Base-by-base conservation (phyloP, 2,888 invertebrate species). In the Trachelus troglodyta region DNA sequence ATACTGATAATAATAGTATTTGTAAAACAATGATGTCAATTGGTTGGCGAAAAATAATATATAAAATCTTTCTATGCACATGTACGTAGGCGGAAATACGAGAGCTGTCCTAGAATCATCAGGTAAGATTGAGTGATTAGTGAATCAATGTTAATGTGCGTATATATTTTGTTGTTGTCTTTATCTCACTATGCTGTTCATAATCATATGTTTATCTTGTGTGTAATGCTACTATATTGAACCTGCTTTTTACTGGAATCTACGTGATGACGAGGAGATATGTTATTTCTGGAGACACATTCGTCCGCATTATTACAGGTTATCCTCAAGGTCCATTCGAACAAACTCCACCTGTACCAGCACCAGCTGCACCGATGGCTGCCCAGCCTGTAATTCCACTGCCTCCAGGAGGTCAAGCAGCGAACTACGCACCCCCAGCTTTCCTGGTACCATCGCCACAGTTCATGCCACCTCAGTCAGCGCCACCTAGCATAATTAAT, bases 401-500 rank as follows among this genome's bases (percentile, higher is more conserved):
- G 77, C 87, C 90, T 73, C 90, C 90, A 9, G 88, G 87, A 77
- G 89, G 87, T 73, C 90, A 90, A 80, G 85, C 89, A 34, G 81
- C 88, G 23, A 85, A 81, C 30, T 89, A 87, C 73, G 88, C 85
- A 37, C 90, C 91, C 69, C 91, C 91, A 9, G 87, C 91, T 4
- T 91, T 90, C 77, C 86, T 92, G 79, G 91, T 91, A 75, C 91
- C 91, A 40, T 87, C 91, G 0, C 91, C 92, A 1, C 92, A 92
- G 74, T 91, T 90, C 69, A 89, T 92, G 79, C 81, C 91, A 12
- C 87, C 91, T 11, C 91, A 91, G 81, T 86, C 90, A 9, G 89
- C 91, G 68, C 91, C 91, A 56, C 91, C 91, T 78, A 90, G 82
- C 74, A 89, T 91, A 78, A 89, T 91, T 37, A 91, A 91, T 85